Conservation (phyloP, 2,888 invertebrate genomes). For the Microdon myrmicae region DNA sequence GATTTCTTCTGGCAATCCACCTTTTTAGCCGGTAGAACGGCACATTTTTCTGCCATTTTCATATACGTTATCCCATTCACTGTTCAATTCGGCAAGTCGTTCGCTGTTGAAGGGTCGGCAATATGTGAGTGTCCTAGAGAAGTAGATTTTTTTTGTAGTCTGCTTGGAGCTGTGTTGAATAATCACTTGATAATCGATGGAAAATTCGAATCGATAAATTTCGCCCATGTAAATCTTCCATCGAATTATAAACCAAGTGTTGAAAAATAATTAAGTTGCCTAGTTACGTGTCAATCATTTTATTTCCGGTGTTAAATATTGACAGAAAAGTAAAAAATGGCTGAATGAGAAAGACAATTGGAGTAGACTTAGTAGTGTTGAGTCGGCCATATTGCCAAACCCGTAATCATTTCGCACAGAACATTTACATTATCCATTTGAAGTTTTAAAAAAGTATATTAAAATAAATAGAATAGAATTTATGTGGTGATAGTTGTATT, state of each 20-base stretch:
- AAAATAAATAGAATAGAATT: too few relatives aligned
- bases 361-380: too few relatives aligned
- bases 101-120: slow-evolving; percentile 67
- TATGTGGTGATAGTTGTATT: too few relatives aligned
- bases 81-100: slow-evolving; percentile 59
- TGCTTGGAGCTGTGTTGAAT: slow-evolving; percentile 41
- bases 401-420: too few relatives aligned
- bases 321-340: too few relatives aligned
- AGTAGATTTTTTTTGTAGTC: slow-evolving; percentile 12
- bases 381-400: too few relatives aligned
- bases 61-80: slow-evolving; percentile 54
- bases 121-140: slow-evolving; percentile 62
- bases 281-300: slow-evolving; percentile 20
- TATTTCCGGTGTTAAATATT: slow-evolving; percentile 31
- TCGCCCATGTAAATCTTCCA: slow-evolving; percentile 23
- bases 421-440: too few relatives aligned
- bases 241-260: slow-evolving; percentile 30
- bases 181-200: slow-evolving; percentile 31
- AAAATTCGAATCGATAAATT: slow-evolving; percentile 35
- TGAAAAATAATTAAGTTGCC: slow-evolving; percentile 19
- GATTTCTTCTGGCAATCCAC: slow-evolving; percentile 17
- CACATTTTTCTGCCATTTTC: slow-evolving; percentile 56
- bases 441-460: too few relatives aligned
- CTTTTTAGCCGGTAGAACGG: slow-evolving; percentile 50
- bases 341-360: too few relatives aligned